Evolutionary conservation across 2,888 invertebrate genomes (phyloP), one percentile per base, ranked within the genome.

Genomic region (Orchestes rusci): DNA sequence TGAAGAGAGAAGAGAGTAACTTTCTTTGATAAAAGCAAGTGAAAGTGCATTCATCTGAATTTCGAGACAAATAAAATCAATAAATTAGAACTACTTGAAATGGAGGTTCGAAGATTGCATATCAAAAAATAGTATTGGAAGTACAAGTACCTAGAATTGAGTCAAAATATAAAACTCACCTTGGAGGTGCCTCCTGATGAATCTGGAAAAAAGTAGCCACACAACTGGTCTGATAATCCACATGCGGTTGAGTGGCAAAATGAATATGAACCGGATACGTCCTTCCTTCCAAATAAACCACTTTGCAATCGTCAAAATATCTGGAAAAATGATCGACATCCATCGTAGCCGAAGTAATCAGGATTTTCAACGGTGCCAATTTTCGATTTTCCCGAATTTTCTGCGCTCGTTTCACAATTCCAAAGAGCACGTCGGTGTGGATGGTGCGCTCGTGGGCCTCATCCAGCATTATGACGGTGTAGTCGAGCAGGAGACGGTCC

Each of bases 371-470:
- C 1, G 77, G 76, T 33, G 70, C 61, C 38, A 76, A 53, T 46
- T 76, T 77, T 56, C 75, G 73, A 29, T 73, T 72, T 60, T 69
- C 74, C 43, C 93, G 74, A 53, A 80, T 74, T 57, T 75, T 79
- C 62, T 94, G 94, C 1, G 93, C 92, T 53, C 80, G 73, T 66
- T 92, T 91, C 0, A 93, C 86, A 58, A 96, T 85, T 0, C 94
- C 94, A 70, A 96, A 89, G 1, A 96, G 71, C 1, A 96, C 81
- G 72, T 96, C 96, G 2, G 93, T 95, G 59, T 89, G 88, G 1
- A 96, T 81, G 2, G 95, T 94, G 31, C 96, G 75, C 66, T 96
- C 96, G 66, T 96, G 96, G 20, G 92, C 95, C 68, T 96, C 96
- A 66, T 96, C 96, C 53, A 96, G 69, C 59, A 96, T 82, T 15